Evolutionary conservation across 2,888 invertebrate genomes (phyloP).

Genomic region (Conomelus anceps): DNA sequence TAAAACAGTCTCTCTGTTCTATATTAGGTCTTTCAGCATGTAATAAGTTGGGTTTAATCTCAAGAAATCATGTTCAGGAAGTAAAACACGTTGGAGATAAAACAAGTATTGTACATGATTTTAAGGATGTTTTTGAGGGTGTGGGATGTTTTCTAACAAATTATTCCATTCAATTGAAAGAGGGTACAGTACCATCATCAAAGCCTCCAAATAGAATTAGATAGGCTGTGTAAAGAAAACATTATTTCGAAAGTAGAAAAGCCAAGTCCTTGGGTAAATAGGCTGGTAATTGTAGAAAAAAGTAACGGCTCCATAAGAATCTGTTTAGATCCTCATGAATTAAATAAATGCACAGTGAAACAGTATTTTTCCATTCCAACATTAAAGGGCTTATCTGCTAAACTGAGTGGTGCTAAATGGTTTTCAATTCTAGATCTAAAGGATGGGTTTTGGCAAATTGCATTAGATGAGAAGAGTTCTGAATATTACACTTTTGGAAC

Average conservation of each 20-base stretch:
- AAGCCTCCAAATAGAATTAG: constrained; percentile 6
- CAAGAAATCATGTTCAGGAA: background rate
- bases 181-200: background rate
- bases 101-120: background rate
- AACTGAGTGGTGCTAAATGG: constrained; percentile 31
- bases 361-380: constrained; percentile 23
- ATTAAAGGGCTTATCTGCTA: constrained; percentile 31
- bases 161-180: background rate
- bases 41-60: background rate
- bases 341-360: constrained; percentile 25
- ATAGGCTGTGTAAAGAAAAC: background rate
- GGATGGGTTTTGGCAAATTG: constrained; percentile 22
- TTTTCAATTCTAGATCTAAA: constrained; percentile 31
- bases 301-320: constrained; percentile 21
- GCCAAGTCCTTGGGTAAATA: constrained; percentile 16
- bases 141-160: background rate
- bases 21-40: background rate
- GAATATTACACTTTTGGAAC: constrained; percentile 22
- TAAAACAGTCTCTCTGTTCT: background rate
- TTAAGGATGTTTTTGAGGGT: background rate
- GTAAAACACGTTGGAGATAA: background rate
- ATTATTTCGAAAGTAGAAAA: constrained; percentile 21
- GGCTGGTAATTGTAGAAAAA: constrained; percentile 22
- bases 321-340: constrained; percentile 25
- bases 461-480: constrained; percentile 10